Conservation (phyloP, 2,113 vertebrate genomes). For the Ptychochromis oligacanthus region DNA sequence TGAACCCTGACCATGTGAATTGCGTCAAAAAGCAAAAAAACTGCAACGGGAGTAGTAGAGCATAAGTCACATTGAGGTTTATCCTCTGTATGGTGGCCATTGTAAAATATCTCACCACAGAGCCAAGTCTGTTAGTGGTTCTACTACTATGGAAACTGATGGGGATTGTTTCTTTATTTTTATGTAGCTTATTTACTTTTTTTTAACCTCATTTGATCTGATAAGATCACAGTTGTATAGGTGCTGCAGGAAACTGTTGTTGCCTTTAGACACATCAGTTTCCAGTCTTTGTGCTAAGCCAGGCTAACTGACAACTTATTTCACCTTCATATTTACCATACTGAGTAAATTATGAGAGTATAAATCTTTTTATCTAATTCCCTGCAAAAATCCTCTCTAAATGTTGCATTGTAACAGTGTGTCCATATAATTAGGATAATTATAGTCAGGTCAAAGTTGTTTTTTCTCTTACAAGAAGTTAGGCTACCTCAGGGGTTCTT, state of each 20-base stretch:
- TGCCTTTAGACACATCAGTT: neutral
- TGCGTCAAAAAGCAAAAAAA: neutral
- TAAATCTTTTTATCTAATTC: neutral
- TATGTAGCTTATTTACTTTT: neutral
- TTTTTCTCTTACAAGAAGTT: neutral
- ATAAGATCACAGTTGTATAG: fast-evolving
- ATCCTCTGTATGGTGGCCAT: neutral
- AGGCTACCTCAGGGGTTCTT: neutral
- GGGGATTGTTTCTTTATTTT: neutral
- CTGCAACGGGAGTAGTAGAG: neutral
- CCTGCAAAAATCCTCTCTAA: neutral
- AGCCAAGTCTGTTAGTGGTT: neutral
- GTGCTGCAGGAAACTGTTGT: neutral
- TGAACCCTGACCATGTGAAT: neutral
- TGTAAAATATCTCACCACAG: neutral
- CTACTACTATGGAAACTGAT: too few relatives aligned
- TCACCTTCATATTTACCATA: neutral
- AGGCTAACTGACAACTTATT: neutral
- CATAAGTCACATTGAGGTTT: neutral
- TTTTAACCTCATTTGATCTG: too few relatives aligned
- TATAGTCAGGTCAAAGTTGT: too few relatives aligned
- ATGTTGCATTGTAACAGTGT: too few relatives aligned
- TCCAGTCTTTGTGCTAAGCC: neutral
- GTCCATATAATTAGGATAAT: too few relatives aligned
- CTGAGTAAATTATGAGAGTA: neutral